Evolutionary conservation across 2,113 vertebrate genomes (phyloP), one percentile per base, ranked within the genome.

Genomic region (Triplophysa dalaica): DNA sequence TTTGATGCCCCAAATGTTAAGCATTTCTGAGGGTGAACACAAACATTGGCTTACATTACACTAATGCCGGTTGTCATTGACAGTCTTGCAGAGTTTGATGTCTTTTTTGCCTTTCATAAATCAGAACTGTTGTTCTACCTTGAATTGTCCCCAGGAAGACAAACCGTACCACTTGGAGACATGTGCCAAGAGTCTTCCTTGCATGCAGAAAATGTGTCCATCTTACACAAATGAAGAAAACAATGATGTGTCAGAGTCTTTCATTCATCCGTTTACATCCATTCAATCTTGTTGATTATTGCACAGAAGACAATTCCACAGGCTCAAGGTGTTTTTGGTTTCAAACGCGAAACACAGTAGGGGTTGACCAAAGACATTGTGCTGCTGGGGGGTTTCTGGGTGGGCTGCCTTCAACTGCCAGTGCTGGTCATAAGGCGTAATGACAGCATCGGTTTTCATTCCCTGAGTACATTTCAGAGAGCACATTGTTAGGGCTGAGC

Each of bases 61-160:
- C 48, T 54, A 24, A 33, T 72, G 50, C 50, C 26, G 56, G 26
- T 56, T 7, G 11, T 72, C 69, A 58, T 21, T n/a, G 52, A 21
- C 69, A 21, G 50, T 38, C 69, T 72, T 14, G 17, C 24, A 70
- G 48, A 70, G 68, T 54, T 50, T 19, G 24, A 43, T 22, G 29
- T 54, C 9, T 58, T 11, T 58, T 69, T 41, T 43, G 56, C n/a
- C 54, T 62, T 50, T 72, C 43, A 54, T 80, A 72, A 77, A 41
- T 75, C 41, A 70, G 50, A 21, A 70, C 61, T 75, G 67, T 80
- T 80, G 65, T 80, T 72, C 67, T 60, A 77, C 78, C 73, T 72
- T 83, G 78, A 80, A 8, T 77, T 41, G 82, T 83, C 78, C 82
- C 80, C 24, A 63, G 38, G 14, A 66, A 45, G 63, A 75, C 66